These are phyloP conservation scores for Pantherophis guttatus DNA, from an alignment of 2,113 vertebrate species.

Conservation along the genomic window DNA sequence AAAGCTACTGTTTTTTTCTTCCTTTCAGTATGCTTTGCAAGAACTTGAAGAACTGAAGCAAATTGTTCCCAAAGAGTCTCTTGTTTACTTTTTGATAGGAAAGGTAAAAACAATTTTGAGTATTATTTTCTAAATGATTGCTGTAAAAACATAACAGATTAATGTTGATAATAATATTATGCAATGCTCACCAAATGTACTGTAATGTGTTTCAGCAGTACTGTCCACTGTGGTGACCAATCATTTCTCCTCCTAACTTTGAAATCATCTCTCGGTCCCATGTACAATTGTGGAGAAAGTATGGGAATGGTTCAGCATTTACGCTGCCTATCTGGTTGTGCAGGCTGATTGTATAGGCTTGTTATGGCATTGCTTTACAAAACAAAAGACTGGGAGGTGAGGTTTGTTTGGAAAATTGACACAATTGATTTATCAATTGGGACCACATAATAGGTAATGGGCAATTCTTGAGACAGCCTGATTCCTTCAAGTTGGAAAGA, in stretches of 20 bases:
- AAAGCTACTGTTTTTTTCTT: constrained; percentile 6
- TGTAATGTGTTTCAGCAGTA: neutral
- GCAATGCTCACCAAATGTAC: neutral
- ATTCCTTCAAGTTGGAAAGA: neutral
- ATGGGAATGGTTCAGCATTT: neutral
- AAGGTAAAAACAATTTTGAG: constrained; percentile 78
- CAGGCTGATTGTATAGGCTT: neutral
- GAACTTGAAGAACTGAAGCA: constrained; percentile 98
- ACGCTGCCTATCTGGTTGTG: neutral
- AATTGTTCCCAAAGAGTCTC: constrained; percentile 98
- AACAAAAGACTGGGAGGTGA: neutral
- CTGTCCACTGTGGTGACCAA: neutral
- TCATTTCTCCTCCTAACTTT: neutral
- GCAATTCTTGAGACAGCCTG: neutral
- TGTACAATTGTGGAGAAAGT: neutral
- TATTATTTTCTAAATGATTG: constrained; percentile 20
- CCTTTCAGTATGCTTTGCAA: constrained; percentile 90
- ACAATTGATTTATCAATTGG: neutral
- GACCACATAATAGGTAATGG: neutral
- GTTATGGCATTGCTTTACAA: neutral
- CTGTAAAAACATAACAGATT: neutral
- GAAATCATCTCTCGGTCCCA: neutral
- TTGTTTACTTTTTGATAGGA: constrained; percentile 99
- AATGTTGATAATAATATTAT: neutral
- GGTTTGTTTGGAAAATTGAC: neutral